Percentiles rank a stretch among this genome's conserved stretches.
Conservation (phyloP, 2,888 invertebrate genomes). For the Scaptomyza cyrtandrae region DNA sequence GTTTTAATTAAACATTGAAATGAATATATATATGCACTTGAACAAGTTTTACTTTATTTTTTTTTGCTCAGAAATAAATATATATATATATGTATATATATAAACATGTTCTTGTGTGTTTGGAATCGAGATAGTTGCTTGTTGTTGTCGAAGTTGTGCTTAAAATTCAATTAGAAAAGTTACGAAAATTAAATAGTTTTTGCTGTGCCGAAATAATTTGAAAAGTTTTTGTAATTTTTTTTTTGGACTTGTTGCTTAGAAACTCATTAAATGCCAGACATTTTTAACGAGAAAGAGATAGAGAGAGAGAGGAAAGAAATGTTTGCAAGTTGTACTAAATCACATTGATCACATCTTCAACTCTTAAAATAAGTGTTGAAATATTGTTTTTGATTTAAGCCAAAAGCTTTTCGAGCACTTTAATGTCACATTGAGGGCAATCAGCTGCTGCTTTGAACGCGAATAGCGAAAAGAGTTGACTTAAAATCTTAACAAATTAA, state of each 20-base stretch:
- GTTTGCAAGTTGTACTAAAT: too few relatives aligned
- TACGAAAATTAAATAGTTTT: constrained; percentile 7
- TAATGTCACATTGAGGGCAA: background rate
- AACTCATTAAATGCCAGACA: background rate
- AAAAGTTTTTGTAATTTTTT: constrained; percentile 2
- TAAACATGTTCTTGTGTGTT: background rate
- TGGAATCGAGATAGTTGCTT: too few relatives aligned
- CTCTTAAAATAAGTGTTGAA: too few relatives aligned
- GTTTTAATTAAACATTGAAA: background rate
- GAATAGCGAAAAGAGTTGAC: background rate
- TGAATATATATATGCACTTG: background rate
- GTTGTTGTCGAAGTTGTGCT: background rate
- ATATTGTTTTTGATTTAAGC: background rate
- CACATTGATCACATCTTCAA: too few relatives aligned
- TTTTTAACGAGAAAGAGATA: background rate
- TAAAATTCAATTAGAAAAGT: constrained; percentile 17
- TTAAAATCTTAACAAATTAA: constrained; percentile 61
- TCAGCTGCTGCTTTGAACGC: background rate
- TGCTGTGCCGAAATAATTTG: constrained; percentile 7
- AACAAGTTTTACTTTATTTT: background rate
- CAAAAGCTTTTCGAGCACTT: background rate
- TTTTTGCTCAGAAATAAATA: background rate
- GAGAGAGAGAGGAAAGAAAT: too few relatives aligned
- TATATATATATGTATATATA: too few relatives aligned
- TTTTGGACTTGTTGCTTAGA: background rate